Conservation (phyloP, 2,113 vertebrate genomes). For the Rhombomys opimus region DNA sequence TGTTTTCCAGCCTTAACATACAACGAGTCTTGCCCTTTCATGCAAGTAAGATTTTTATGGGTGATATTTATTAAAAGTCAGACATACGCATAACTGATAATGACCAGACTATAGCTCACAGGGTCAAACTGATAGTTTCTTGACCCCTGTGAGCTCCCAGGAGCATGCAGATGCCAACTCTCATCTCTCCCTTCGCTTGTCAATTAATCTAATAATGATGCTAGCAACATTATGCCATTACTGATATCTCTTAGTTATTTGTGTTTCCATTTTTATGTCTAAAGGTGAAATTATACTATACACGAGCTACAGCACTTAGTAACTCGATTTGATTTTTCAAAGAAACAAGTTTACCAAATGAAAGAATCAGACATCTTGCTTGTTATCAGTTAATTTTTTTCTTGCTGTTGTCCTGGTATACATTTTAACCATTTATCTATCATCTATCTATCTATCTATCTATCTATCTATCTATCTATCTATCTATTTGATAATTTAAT, state of each 20-base stretch:
- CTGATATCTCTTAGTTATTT: background rate
- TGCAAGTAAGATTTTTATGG: background rate
- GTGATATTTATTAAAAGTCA: background rate
- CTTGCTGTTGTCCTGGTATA: background rate
- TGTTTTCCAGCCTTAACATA: background rate
- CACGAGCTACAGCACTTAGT: background rate
- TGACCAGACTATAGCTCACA: background rate
- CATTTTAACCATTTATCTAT: background rate
- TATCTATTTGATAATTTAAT: background rate
- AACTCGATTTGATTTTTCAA: conserved; percentile 43
- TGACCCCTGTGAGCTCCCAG: background rate
- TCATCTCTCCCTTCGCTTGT: background rate
- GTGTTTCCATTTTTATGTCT: background rate
- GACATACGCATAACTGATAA: background rate
- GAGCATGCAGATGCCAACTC: background rate
- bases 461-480: too few relatives aligned
- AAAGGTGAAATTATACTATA: conserved; percentile 39
- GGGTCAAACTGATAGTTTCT: background rate
- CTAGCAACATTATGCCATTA: background rate
- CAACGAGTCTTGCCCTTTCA: background rate
- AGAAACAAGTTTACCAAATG: conserved; percentile 8
- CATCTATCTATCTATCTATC: background rate
- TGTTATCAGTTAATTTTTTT: background rate
- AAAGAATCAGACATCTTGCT: background rate
- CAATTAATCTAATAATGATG: background rate